Base-by-base conservation (phyloP, 1,140 invertebrate species). In the Anoplolepis gracilipes region DNA sequence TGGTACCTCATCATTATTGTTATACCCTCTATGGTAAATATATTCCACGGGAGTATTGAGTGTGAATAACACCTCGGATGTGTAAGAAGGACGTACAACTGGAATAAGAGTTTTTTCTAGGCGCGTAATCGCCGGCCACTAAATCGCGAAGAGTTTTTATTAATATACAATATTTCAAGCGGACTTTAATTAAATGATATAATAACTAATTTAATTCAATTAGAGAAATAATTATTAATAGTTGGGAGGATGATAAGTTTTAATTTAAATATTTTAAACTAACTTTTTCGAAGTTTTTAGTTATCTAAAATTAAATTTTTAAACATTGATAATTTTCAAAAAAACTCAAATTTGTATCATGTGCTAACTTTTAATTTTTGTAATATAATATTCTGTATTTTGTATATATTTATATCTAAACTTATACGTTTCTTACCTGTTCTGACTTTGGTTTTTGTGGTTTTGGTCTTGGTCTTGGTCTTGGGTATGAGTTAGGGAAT, bases 291-390 rank as follows among this genome's bases (percentile, higher is more conserved):
- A 6, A 53, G 16, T 8, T 53, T 72, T 72, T 53, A 6, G 22
- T 53, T 49, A 72, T 11, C 30, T n/a, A 76, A 28, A 61, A 11
- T 76, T 39, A 22, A 61, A 75, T 75, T 7, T 57, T 75, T 57
- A 25, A 76, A 75, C 36, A 57, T 19, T 1, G 3, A 4, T 25
- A n/a, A 5, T 10, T 86, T 53, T n/a, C 8, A 53, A 1, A 73
- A 1, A 0, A 81, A 2, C 0, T 79, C 2, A 7, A 42, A 53
- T 13, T 36, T 42, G 30, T 84, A 30, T 16, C 67, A 86, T 49
- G 0, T 76, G 49, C 0, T 33, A 67, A 5, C 55, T 33, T 13
- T n/a, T 19, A 19, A 87, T 39, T n/a, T 39, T 10, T 10, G 19
- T 4, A 36, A 22, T 62, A 8, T n/a, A n/a, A n/a, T 64, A 19